Percentiles rank a stretch among this genome's conserved stretches.
phyloP scores from a whole-genome alignment of 2,113 vertebrate genomes.

The Mus pahari region DNA sequence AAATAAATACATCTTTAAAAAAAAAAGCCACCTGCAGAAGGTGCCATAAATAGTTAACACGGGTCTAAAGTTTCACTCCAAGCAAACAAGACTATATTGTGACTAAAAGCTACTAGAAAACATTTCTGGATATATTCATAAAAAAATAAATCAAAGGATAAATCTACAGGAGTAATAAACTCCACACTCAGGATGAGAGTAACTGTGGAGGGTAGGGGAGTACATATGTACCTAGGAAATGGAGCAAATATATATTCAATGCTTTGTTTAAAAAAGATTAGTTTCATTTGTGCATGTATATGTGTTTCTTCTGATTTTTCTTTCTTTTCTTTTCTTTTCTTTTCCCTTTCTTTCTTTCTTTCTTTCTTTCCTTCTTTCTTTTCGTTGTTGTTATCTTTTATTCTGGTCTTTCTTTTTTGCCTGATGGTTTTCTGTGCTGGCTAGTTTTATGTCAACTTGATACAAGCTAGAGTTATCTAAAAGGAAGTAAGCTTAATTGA shows the following conservation, averaged over 20 bases:
- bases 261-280: slow-evolving; percentile 15
- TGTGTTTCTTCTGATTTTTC: background rate
- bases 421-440: background rate
- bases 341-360: background rate
- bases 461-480: background rate
- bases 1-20: too few species aligned
- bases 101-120: slow-evolving; percentile 41
- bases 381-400: background rate
- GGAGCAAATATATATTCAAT: background rate
- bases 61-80: background rate
- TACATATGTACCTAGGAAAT: background rate
- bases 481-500: background rate
- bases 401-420: background rate
- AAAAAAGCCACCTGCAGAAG: background rate
- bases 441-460: background rate
- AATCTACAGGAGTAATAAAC: background rate
- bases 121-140: background rate
- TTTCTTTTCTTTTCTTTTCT: background rate
- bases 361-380: too few species aligned
- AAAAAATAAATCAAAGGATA: slow-evolving; percentile 45
- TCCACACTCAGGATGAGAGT: slow-evolving; percentile 25
- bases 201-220: background rate
- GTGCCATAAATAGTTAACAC: background rate
- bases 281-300: background rate
- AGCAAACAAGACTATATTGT: background rate